Evolutionary conservation across 2,797 vertebrate genomes (phyloP).

Genomic region (Falco rusticolus): DNA sequence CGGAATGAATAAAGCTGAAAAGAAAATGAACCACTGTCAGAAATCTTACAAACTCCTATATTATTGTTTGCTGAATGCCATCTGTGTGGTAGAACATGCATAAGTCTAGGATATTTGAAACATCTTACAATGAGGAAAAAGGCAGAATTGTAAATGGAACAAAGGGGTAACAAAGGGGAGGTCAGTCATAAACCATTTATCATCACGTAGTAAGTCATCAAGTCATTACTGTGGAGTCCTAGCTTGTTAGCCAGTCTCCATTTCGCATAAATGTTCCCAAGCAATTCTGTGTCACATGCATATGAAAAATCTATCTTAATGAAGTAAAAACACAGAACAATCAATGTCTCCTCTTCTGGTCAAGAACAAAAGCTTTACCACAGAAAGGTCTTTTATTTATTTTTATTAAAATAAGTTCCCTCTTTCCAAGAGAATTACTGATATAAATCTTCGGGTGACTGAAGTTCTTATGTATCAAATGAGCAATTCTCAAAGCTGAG

Average conservation of each 20-base stretch:
- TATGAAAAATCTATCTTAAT: not conserved
- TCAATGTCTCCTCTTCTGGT: not conserved
- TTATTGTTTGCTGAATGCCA: not conserved
- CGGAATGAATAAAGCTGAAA: not conserved
- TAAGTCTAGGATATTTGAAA: not conserved
- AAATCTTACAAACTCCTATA: not conserved
- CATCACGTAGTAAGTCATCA: not conserved
- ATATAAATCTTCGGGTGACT: not conserved
- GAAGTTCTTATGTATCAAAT: not conserved
- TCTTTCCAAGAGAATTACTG: not conserved
- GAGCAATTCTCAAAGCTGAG: not conserved
- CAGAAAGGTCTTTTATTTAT: not conserved
- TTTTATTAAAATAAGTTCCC: not conserved
- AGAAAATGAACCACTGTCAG: not conserved
- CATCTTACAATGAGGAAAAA: not conserved
- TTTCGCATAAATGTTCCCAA: not conserved
- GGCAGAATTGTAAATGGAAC: not conserved
- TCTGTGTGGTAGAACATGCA: not conserved
- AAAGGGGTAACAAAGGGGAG: not conserved
- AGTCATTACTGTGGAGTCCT: not conserved
- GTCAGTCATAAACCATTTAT: not conserved
- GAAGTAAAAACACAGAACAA: not conserved
- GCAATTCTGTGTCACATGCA: not conserved
- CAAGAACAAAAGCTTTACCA: not conserved
- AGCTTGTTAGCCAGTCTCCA: not conserved